Evolutionary conservation across 2,888 invertebrate species (phyloP).

Genomic region (Rotaria magnacalcarata): DNA sequence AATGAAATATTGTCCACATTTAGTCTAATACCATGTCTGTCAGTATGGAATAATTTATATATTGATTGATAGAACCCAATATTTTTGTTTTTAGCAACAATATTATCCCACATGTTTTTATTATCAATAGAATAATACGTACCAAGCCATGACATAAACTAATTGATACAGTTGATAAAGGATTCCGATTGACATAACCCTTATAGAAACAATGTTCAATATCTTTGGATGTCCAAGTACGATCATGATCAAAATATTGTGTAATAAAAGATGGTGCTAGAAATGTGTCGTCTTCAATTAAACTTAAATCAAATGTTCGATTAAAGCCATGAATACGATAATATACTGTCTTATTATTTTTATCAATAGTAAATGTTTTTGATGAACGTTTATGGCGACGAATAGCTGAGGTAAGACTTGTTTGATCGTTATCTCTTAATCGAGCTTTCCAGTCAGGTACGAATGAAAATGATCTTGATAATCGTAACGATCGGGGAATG

Average conservation of each 20-base stretch:
- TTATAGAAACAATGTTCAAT: constrained; percentile 21
- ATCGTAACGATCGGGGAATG: constrained; percentile 3
- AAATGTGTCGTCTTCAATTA: constrained; percentile 15
- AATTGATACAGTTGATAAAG: neutral
- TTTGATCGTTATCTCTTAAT: neutral
- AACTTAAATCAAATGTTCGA: constrained; percentile 23
- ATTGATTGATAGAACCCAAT: neutral
- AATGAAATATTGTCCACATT: neutral
- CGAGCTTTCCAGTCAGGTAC: constrained; percentile 13
- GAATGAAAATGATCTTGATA: constrained; percentile 7
- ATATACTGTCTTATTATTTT: neutral
- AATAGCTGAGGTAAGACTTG: neutral
- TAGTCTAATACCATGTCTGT: neutral
- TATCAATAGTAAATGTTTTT: neutral
- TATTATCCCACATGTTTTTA: neutral
- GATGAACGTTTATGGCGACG: neutral
- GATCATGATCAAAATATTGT: constrained; percentile 6
- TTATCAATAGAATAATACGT: neutral
- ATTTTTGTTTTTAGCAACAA: neutral
- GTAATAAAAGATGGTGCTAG: neutral
- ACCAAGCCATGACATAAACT: constrained; percentile 22
- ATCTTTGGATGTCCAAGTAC: neutral
- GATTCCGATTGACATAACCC: constrained; percentile 18
- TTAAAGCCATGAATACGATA: constrained; percentile 27
- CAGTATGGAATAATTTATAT: neutral